Evolutionary conservation across 2,888 invertebrate genomes (phyloP).

Genomic region (Drosophila yooni): DNA sequence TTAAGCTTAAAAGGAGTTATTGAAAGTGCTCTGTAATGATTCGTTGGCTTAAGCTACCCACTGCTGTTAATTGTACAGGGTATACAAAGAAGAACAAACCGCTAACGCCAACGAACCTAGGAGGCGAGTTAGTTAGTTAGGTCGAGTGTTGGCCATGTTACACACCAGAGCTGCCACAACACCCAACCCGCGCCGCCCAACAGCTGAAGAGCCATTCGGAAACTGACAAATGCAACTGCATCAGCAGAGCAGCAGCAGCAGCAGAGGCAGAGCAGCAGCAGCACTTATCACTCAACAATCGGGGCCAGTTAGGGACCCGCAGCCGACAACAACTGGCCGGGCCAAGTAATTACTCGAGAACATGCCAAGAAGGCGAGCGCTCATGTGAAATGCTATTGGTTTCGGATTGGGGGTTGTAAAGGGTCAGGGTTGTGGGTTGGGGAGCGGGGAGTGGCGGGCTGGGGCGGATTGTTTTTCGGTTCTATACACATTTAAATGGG

Average conservation of each 20-base stretch:
- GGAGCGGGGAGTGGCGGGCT: too few species aligned
- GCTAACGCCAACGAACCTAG: constrained; percentile 34
- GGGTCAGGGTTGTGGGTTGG: background rate
- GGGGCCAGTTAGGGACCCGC: constrained; percentile 46
- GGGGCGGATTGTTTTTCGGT: constrained; percentile 1
- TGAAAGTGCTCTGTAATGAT: background rate
- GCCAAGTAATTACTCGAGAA: constrained; percentile 74
- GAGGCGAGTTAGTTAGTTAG: constrained; percentile 59
- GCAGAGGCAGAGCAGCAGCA: constrained; percentile 23
- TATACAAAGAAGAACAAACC: constrained; percentile 22
- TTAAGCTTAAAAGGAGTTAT: background rate
- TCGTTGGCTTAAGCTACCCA: background rate
- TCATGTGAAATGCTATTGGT: constrained; percentile 33
- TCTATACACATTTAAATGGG: constrained; percentile 61
- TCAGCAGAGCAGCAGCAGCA: constrained; percentile 36
- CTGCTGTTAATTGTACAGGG: constrained; percentile 10
- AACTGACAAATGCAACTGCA: constrained; percentile 61
- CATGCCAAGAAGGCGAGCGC: constrained; percentile 60
- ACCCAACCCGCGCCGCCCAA: background rate
- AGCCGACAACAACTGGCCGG: constrained; percentile 16
- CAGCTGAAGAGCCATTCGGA: constrained; percentile 4
- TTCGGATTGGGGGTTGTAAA: background rate
- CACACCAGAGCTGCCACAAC: background rate
- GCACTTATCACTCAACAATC: constrained; percentile 79
- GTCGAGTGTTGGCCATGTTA: constrained; percentile 53